Evolutionary conservation across 2,113 vertebrate species (phyloP), one percentile per base, ranked within the genome.

Genomic region (Psilopogon haemacephalus): DNA sequence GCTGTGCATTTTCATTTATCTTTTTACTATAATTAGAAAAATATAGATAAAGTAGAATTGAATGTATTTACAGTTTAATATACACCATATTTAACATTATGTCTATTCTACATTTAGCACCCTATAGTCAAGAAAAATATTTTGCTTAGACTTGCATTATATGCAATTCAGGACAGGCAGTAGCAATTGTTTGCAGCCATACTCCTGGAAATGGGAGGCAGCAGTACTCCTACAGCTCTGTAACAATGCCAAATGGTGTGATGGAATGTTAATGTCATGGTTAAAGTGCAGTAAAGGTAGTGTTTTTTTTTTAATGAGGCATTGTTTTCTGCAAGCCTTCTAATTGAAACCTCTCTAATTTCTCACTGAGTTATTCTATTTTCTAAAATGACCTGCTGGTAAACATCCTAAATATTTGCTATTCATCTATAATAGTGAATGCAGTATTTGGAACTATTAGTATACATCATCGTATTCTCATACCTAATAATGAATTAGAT

Each of bases 171-270:
- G 21, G 46, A 48, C 46, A 48, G 46, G 21, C 46, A 48, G 46
- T 23, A 48, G 11, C 23, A 48, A 48, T 23, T 82, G 74, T 42
- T 94, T 87, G 94, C 59, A 89, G 69, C 6, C 30, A 8, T 86
- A 75, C 20, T 93, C 87, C 86, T 96, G 95, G 83, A 96, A 97
- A 89, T 84, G 64, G 56, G 65, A 95, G 71, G 42, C 44, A 88
- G 72, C 52, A 93, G 76, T 55, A 88, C 56, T 52, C 26, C n/a
- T 85, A 9, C 48, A 40, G 8, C 67, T 18, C 9, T 82, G 24
- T 76, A 94, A 92, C 17, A 52, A 35, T 94, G 91, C 33, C 75
- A 96, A 96, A 96, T 68, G n/a, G 89, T 83, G 88, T 82, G 88
- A 91, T 76, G 74, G 37, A 33, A 59, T 60, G 52, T 62, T 96